Evolutionary conservation across 2,797 vertebrate species (phyloP).

Genomic region (Rhynchotus rufescens): DNA sequence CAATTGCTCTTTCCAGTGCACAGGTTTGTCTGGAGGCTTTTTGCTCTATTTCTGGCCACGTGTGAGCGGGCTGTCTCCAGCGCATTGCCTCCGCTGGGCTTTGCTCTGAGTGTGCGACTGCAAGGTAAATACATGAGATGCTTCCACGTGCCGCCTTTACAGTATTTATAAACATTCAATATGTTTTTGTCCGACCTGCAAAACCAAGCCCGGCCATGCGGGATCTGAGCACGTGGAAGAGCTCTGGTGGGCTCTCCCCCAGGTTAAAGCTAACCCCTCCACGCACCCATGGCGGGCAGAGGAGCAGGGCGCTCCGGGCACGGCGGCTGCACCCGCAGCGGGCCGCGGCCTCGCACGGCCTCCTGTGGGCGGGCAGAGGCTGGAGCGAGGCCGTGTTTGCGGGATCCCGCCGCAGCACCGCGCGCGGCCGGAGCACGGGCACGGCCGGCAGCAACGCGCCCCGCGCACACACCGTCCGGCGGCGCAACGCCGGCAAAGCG

Average conservation of each 20-base stretch:
- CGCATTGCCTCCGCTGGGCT: background rate
- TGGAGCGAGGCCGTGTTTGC: rapidly evolving
- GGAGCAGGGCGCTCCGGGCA: no score
- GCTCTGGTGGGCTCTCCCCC: background rate
- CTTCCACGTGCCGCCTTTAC: background rate
- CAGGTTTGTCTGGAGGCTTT: conserved; percentile 44
- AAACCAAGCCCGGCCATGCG: background rate
- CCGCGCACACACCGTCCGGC: no score
- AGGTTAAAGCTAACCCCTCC: background rate
- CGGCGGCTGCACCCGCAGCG: no score
- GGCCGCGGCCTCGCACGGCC: background rate
- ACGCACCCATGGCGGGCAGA: background rate
- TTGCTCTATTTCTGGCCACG: background rate
- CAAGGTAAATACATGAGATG: background rate
- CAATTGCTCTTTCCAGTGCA: conserved; percentile 18
- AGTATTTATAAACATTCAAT: background rate
- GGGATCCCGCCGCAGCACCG: rapidly evolving
- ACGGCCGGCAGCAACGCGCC: background rate
- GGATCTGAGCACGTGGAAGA: background rate
- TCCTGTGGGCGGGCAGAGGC: background rate
- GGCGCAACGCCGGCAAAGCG: no score
- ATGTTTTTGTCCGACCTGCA: background rate
- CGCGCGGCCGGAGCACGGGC: rapidly evolving
- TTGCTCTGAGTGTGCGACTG: background rate
- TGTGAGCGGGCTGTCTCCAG: background rate